Evolutionary conservation across 2,797 vertebrate genomes (phyloP).

Genomic region (Cuniculus paca): DNA sequence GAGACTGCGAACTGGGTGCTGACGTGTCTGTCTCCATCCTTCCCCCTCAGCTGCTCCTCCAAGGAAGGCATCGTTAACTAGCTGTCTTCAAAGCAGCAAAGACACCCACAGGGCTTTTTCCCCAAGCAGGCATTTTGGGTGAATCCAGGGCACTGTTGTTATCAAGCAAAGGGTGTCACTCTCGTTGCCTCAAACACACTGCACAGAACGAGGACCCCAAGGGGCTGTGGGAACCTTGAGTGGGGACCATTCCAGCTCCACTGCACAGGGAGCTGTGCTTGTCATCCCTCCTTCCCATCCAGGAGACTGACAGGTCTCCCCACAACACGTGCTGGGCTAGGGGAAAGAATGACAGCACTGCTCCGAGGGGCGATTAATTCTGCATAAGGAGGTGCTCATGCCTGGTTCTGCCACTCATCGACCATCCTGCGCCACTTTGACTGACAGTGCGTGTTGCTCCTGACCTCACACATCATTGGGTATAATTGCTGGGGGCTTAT

Average conservation of each 20-base stretch:
- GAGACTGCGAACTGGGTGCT: background rate
- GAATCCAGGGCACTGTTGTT: background rate
- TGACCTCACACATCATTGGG: slow-evolving; percentile 38
- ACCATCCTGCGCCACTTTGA: background rate
- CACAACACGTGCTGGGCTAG: background rate
- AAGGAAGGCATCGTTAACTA: background rate
- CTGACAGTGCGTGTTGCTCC: background rate
- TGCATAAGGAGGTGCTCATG: background rate
- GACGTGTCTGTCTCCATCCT: background rate
- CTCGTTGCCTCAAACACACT: background rate
- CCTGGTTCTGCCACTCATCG: background rate
- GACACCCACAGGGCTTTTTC: background rate
- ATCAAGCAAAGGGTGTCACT: background rate
- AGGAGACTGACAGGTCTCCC: slow-evolving; percentile 33
- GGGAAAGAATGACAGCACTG: slow-evolving; percentile 51
- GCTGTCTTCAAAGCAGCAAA: background rate
- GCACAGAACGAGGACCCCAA: background rate
- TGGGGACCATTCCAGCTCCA: too few species aligned
- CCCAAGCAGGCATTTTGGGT: fast-evolving
- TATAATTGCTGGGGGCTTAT: slow-evolving; percentile 53
- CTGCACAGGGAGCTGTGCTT: background rate
- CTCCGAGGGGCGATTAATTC: slow-evolving; percentile 38
- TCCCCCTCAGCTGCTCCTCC: background rate
- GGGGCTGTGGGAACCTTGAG: fast-evolving
- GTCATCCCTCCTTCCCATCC: background rate